Conservation (phyloP, 92 coral and sea anemone genomes). For the Phymanthus crucifer region DNA sequence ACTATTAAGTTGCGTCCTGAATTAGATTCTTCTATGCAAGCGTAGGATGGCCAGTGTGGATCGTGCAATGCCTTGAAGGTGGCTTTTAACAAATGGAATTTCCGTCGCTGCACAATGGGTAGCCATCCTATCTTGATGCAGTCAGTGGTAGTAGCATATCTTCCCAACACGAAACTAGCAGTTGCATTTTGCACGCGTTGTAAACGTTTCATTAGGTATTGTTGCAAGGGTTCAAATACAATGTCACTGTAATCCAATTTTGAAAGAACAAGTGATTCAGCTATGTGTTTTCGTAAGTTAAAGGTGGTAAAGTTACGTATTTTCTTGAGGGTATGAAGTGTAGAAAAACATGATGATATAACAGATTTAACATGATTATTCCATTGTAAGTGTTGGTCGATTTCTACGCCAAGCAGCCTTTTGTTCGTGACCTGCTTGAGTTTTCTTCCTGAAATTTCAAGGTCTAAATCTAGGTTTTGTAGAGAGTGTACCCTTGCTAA, state of each 20-base stretch:
- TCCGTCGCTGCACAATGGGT: slow-evolving; percentile 10
- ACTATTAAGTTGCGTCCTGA: too few species aligned
- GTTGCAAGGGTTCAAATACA: slow-evolving; percentile 14
- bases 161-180: slow-evolving; percentile 24
- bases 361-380: background rate
- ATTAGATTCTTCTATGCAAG: too few species aligned
- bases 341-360: slow-evolving; percentile 17
- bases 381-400: slow-evolving; percentile 28
- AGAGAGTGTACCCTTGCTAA: slow-evolving; percentile 30
- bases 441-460: background rate
- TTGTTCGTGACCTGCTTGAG: background rate
- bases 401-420: slow-evolving; percentile 20
- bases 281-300: slow-evolving; percentile 15
- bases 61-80: slow-evolving; percentile 22
- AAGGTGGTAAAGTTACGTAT: slow-evolving; percentile 9
- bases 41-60: slow-evolving; percentile 34
- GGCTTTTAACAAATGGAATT: slow-evolving; percentile 1
- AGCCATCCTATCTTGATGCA: slow-evolving; percentile 16
- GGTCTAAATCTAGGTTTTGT: background rate
- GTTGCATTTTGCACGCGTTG: slow-evolving; percentile 23
- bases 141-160: background rate
- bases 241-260: slow-evolving; percentile 13
- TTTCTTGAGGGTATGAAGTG: slow-evolving; percentile 15
- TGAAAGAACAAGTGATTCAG: slow-evolving; percentile 8
- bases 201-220: slow-evolving; percentile 12